phyloP scores from a whole-genome alignment of 1,140 invertebrate species.

The Dendrolimus punctatus region DNA sequence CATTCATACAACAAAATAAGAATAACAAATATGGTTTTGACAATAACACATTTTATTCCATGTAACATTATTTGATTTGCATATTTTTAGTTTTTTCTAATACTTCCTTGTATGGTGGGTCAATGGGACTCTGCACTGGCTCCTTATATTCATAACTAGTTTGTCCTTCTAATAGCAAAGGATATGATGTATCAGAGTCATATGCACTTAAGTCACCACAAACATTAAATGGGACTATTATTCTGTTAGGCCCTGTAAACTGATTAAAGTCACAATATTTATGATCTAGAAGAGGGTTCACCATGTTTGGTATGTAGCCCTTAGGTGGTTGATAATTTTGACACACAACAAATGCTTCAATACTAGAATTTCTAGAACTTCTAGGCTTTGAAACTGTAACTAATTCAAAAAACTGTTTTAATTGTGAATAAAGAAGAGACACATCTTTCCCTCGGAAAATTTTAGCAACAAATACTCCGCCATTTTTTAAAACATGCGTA shows the following conservation, averaged over 20 bases:
- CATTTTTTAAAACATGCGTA: slow-evolving; percentile 88
- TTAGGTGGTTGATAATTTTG: slow-evolving; percentile 86
- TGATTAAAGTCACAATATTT: slow-evolving; percentile 78
- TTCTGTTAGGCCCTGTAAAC: slow-evolving; percentile 78
- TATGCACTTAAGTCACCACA: slow-evolving; percentile 94
- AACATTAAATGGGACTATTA: slow-evolving; percentile 93
- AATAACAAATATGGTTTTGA: background rate
- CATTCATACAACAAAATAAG: background rate
- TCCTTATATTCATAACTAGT: slow-evolving; percentile 74
- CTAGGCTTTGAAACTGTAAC: slow-evolving; percentile 95
- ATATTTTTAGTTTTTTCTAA: slow-evolving; percentile 71
- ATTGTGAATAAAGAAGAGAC: slow-evolving; percentile 89
- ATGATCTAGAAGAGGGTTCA: slow-evolving; percentile 88
- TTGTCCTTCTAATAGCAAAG: slow-evolving; percentile 73
- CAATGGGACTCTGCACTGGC: slow-evolving; percentile 78
- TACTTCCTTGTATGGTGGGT: slow-evolving; percentile 78
- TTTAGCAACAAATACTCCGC: slow-evolving; percentile 96
- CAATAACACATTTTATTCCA: background rate
- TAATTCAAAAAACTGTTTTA: slow-evolving; percentile 92
- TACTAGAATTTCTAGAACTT: slow-evolving; percentile 96
- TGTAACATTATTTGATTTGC: slow-evolving; percentile 25
- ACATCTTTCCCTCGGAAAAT: slow-evolving; percentile 97
- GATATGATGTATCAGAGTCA: slow-evolving; percentile 92
- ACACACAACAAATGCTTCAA: slow-evolving; percentile 97
- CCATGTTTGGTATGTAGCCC: slow-evolving; percentile 89